These are phyloP conservation scores for Brachypteracias leptosomus DNA, from an alignment of 2,113 vertebrate species.

Conservation along the genomic window DNA sequence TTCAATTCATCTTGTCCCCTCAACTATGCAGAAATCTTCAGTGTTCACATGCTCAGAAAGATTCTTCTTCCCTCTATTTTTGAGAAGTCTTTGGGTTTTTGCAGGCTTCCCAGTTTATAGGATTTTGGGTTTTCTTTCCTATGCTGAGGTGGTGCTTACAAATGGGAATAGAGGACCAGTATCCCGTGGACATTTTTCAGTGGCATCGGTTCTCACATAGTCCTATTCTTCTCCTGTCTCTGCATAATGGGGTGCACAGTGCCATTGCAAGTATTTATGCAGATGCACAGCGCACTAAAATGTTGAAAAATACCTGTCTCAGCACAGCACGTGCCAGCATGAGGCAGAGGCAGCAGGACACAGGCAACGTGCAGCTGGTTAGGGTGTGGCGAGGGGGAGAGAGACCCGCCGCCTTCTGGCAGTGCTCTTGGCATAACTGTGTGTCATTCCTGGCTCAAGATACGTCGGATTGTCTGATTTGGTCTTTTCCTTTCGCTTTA, in stretches of 20 bases:
- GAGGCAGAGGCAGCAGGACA: rapidly evolving
- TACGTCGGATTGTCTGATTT: not conserved
- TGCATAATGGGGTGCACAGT: not conserved
- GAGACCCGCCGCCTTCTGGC: not conserved
- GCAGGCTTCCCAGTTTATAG: not conserved
- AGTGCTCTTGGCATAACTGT: not conserved
- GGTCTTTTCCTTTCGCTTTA: not conserved
- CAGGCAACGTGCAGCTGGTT: rapidly evolving
- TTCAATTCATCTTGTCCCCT: conserved; percentile 31
- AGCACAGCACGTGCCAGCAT: rapidly evolving
- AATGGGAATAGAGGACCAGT: not conserved
- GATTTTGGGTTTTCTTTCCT: not conserved
- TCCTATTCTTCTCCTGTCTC: not conserved
- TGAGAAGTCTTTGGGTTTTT: not conserved
- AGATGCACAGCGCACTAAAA: not conserved
- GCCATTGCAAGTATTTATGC: not conserved
- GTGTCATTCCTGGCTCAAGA: not conserved
- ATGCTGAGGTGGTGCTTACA: not conserved
- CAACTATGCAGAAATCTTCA: not conserved
- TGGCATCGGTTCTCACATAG: not conserved
- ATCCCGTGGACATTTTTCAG: not conserved
- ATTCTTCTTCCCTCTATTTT: not conserved
- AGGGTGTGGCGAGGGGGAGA: not conserved
- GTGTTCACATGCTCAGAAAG: not conserved
- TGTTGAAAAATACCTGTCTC: not conserved